Evolutionary conservation across 2,888 invertebrate species (phyloP).

Genomic region (Phaonia tiefii): DNA sequence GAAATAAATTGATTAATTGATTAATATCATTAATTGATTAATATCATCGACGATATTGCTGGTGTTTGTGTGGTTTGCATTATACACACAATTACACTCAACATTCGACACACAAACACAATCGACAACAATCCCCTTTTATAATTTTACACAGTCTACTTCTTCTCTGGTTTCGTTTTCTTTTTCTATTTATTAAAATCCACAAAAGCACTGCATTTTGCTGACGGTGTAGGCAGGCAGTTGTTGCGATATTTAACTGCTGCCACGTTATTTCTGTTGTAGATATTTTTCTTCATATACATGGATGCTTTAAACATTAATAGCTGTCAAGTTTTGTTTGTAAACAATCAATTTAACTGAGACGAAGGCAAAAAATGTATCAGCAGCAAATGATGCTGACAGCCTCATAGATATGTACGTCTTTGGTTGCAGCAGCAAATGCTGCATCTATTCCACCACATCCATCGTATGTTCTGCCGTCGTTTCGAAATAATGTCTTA

Average conservation of each 20-base stretch:
- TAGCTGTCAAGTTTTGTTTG: slow-evolving; percentile 40
- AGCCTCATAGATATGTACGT: neutral
- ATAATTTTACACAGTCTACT: slow-evolving; percentile 19
- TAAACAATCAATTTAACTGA: slow-evolving; percentile 33
- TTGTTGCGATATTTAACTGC: neutral
- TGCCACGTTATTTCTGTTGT: neutral
- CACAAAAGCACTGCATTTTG: neutral
- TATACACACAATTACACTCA: no score
- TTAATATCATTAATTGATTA: no score
- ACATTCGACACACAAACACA: neutral
- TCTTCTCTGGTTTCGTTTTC: slow-evolving; percentile 19
- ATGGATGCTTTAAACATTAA: slow-evolving; percentile 26
- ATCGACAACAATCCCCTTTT: slow-evolving; percentile 3
- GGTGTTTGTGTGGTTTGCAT: slow-evolving; percentile 8
- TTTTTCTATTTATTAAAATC: slow-evolving; percentile 26
- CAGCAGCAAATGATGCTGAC: neutral
- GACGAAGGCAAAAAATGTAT: neutral
- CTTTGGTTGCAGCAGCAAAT: no score
- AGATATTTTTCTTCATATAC: neutral
- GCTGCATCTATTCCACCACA: no score
- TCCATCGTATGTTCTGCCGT: no score
- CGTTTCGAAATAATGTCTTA: no score
- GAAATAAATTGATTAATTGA: no score
- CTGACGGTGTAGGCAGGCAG: neutral
- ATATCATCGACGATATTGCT: neutral